Evolutionary conservation across 2,888 invertebrate species (phyloP), one percentile per base, ranked within the genome.

Genomic region (Polydesmus complanatus): DNA sequence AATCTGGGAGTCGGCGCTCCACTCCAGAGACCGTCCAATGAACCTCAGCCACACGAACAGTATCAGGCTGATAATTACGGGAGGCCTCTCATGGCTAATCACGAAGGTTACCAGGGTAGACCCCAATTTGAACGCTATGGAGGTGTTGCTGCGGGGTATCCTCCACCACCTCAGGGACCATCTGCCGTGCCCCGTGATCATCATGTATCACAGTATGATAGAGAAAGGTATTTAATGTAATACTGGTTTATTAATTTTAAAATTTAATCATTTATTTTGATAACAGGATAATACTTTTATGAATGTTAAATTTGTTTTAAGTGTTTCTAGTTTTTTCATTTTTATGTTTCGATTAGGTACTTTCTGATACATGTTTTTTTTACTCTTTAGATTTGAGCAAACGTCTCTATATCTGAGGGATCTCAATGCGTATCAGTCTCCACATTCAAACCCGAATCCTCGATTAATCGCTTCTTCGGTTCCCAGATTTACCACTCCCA

Each of bases 371-470:
- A n/a, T n/a, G n/a, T n/a, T n/a, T 5, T 8, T 37, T 37, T 37
- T 37, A 8, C 26, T 61, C 19, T 53, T 18, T 22, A 63, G 63
- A 55, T 63, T 56, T 27, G 63, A 63, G 19, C 63, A 63, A 25
- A 56, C 63, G 54, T 60, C 56, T 37, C 64, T 62, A 8, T 61
- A 64, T 58, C 25, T 23, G 18, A 51, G 26, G 22, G 58, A 58
- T 49, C 58, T 26, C 21, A 68, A 67, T 37, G 70, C 72, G 71
- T 78, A 78, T 69, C 75, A 77, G 60, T 74, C 77, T 61, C 72
- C 75, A 58, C 76, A 76, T 64, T 65, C 66, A 56, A 67, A 66
- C 61, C 62, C 62, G 58, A 56, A 50, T 54, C 60, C 55, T 26
- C 51, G 27, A 52, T 21, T 49, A 22, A 56, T 60, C n/a, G n/a